These are phyloP conservation scores for Gallinago jamesoni DNA, from an alignment of 2,113 vertebrate species.

Conservation along the genomic window DNA sequence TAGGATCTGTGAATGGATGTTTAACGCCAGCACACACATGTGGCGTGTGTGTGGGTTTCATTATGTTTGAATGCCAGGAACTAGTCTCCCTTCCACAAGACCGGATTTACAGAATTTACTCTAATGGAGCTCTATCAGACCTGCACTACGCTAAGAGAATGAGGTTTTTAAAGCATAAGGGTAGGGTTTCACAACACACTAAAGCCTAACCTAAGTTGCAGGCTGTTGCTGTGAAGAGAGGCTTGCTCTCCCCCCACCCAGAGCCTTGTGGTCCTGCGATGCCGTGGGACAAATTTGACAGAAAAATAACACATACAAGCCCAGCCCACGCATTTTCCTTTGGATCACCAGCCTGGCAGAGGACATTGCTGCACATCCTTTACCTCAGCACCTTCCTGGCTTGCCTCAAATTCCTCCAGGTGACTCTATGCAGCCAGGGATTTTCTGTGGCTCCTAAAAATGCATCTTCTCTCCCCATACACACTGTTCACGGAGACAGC, in stretches of 20 bases:
- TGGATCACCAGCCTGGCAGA: background rate
- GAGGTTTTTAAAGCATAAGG: background rate
- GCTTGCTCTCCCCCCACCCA: background rate
- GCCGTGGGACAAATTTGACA: background rate
- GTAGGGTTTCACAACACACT: background rate
- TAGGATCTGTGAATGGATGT: background rate
- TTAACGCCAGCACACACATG: background rate
- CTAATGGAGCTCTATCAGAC: background rate
- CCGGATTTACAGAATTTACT: background rate
- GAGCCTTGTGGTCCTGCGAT: fast-evolving
- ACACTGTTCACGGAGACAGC: background rate
- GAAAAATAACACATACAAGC: background rate
- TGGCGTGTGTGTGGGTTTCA: background rate
- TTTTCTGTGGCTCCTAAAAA: background rate
- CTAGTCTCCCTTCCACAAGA: background rate
- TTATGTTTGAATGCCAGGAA: background rate
- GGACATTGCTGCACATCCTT: background rate
- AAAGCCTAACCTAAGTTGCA: background rate
- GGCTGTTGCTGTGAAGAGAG: background rate
- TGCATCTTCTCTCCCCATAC: background rate
- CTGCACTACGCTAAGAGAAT: background rate
- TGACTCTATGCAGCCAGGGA: background rate
- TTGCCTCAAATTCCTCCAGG: background rate
- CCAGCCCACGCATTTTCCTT: background rate
- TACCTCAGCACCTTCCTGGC: background rate